Percentiles rank a stretch among this genome's conserved stretches.
Conservation (phyloP, 2,113 vertebrate species). For the Sinocyclocheilus anshuiensis region DNA sequence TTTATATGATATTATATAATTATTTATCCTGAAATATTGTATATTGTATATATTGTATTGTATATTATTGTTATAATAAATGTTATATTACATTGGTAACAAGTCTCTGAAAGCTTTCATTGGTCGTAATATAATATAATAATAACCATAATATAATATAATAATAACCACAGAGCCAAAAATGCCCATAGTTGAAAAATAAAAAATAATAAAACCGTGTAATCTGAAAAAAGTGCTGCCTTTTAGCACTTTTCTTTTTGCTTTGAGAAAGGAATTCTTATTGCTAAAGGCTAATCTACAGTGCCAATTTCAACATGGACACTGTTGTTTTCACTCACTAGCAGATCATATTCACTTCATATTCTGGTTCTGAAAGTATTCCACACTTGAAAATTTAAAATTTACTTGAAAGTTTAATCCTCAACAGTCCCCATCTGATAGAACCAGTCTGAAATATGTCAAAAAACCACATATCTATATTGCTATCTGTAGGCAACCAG, state of each 20-base stretch:
- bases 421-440: conserved; percentile 57
- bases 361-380: conserved; percentile 11
- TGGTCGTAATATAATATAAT: too few species aligned
- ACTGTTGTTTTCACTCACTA: background rate
- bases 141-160: too few species aligned
- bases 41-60: too few species aligned
- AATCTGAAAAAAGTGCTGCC: background rate
- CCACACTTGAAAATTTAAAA: conserved; percentile 26
- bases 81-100: too few species aligned
- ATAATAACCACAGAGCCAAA: background rate
- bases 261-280: background rate
- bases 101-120: too few species aligned
- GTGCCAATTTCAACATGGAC: background rate
- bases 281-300: background rate
- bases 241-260: background rate
- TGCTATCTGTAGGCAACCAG: conserved; percentile 63
- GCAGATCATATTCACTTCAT: background rate
- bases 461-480: conserved; percentile 60
- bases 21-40: too few species aligned
- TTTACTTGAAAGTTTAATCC: too few species aligned
- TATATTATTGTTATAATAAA: too few species aligned
- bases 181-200: background rate
- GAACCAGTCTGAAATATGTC: conserved; percentile 51
- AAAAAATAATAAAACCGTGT: too few species aligned
- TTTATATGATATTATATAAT: too few species aligned